Conservation (phyloP, 2,113 vertebrate species). For the Nicator chloris region DNA sequence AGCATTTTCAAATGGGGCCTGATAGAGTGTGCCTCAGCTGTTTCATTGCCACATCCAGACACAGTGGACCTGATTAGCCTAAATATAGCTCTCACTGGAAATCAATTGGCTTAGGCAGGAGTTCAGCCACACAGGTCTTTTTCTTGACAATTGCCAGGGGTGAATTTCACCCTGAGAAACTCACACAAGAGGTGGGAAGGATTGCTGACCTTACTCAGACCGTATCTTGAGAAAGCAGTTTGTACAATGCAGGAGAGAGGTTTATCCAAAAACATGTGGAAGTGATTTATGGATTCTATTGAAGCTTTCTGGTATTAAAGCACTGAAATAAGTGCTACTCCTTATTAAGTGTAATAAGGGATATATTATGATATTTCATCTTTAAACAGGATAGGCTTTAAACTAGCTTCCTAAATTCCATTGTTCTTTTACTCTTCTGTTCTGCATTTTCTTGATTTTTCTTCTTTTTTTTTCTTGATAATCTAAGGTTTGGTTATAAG, state of each 20-base stretch:
- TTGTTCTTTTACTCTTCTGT: neutral
- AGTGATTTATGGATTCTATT: conserved; percentile 55
- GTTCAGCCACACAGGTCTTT: neutral
- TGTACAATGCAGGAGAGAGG: conserved; percentile 12
- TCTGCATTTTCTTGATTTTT: neutral
- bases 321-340: conserved; percentile 8
- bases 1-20: conserved; percentile 48
- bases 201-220: conserved; percentile 44
- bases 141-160: conserved; percentile 14
- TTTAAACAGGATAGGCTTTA: neutral
- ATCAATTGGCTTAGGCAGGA: conserved; percentile 48
- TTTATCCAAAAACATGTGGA: conserved; percentile 62
- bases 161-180: conserved; percentile 42
- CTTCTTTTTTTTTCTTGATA: neutral
- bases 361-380: neutral
- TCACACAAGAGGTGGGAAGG: conserved; percentile 7
- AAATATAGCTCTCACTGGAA: conserved; percentile 55
- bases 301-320: conserved; percentile 39
- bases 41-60: conserved; percentile 47
- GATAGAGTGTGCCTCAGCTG: conserved; percentile 50
- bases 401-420: neutral
- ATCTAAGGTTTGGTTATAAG: neutral
- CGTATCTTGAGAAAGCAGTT: conserved; percentile 42
- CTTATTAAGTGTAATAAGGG: neutral
- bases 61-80: conserved; percentile 59